Conservation (phyloP, 1,140 invertebrate genomes). For the Berghia stephanieae region DNA sequence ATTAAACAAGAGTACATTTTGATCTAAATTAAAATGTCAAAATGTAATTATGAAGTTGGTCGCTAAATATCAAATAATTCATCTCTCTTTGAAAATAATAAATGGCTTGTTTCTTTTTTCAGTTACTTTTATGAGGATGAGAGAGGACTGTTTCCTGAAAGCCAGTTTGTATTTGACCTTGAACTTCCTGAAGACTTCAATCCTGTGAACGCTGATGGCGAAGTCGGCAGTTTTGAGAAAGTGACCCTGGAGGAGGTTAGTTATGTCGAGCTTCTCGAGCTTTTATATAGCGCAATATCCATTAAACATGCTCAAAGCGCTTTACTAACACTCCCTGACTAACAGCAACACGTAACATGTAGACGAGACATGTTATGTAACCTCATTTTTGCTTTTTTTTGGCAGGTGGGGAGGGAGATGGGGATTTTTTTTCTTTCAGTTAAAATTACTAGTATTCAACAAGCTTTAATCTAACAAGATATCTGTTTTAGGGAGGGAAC, state of each 20-base stretch:
- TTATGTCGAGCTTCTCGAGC: not conserved
- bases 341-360: too few relatives aligned
- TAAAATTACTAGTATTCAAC: not conserved
- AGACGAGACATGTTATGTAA: not conserved
- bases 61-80: too few relatives aligned
- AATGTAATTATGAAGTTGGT: too few relatives aligned
- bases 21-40: too few relatives aligned
- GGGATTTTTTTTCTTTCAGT: too few relatives aligned
- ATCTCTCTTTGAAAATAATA: constrained; percentile 1
- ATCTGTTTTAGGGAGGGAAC: too few relatives aligned
- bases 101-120: constrained; percentile 51
- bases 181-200: constrained; percentile 88
- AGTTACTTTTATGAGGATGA: constrained; percentile 92
- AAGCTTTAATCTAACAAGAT: too few relatives aligned
- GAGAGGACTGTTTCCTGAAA: constrained; percentile 90
- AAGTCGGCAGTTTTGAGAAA: constrained; percentile 89
- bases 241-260: constrained; percentile 73
- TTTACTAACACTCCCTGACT: too few relatives aligned
- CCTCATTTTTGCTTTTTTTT: not conserved
- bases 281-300: not conserved
- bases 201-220: constrained; percentile 90
- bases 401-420: not conserved
- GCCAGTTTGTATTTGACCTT: constrained; percentile 93
- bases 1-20: too few relatives aligned
- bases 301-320: too few relatives aligned